Conservation (phyloP, 2,888 invertebrate genomes). For the Theretra japonica region DNA sequence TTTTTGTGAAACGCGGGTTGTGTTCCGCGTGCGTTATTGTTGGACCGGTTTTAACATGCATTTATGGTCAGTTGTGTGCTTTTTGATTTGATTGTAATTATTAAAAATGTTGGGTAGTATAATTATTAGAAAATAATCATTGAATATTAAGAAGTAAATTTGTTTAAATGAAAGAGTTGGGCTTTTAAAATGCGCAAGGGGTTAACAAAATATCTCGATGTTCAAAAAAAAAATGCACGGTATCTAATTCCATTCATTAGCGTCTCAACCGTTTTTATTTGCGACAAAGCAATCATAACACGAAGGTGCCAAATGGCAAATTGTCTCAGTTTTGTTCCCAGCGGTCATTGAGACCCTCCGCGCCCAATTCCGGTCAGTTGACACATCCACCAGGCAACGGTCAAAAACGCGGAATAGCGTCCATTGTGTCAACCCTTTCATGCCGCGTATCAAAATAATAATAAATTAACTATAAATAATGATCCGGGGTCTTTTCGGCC, state of each 20-base stretch:
- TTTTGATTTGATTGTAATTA: conserved; percentile 4
- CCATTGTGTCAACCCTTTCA: conserved; percentile 77
- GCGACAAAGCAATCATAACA: conserved; percentile 22
- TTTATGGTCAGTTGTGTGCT: background rate
- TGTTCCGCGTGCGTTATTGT: background rate
- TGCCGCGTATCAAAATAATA: conserved; percentile 82
- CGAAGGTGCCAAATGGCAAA: conserved; percentile 25
- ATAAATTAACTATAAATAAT: conserved; percentile 83
- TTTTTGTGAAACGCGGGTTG: background rate
- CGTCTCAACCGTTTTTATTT: conserved; percentile 7
- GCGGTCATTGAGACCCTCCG: conserved; percentile 33
- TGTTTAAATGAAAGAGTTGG: background rate
- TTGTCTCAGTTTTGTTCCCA: conserved; percentile 50
- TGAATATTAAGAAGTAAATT: background rate
- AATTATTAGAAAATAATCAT: background rate
- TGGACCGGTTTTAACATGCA: background rate
- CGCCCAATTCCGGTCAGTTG: conserved; percentile 52
- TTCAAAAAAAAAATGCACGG: background rate
- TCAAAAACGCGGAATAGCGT: conserved; percentile 71
- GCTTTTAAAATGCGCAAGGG: too few species aligned
- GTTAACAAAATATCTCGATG: background rate
- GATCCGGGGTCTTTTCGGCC: conserved; percentile 50
- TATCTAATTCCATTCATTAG: conserved; percentile 3
- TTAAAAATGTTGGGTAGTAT: background rate
- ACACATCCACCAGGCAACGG: conserved; percentile 63